Conservation (phyloP, 2,888 invertebrate species). For the Sminthurides aquaticus region DNA sequence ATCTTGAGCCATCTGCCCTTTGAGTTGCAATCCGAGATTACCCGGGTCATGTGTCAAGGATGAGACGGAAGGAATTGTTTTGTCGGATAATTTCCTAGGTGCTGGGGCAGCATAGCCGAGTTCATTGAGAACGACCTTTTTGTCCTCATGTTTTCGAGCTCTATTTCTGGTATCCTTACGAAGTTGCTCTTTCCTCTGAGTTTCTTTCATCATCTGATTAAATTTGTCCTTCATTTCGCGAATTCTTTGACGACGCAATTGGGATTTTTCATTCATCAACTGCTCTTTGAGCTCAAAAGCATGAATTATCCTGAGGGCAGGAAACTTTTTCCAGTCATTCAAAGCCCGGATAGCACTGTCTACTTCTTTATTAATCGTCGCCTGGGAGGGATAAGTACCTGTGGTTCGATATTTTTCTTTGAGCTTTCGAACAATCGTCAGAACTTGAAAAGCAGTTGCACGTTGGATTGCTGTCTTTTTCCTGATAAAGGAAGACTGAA, state of each 20-base stretch:
- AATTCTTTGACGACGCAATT: slow-evolving; percentile 8
- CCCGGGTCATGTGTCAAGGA: background rate
- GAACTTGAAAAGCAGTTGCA: slow-evolving; percentile 20
- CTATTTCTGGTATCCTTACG: background rate
- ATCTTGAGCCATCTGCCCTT: too few relatives aligned
- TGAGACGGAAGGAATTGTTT: background rate
- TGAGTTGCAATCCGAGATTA: too few relatives aligned
- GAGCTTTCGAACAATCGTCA: slow-evolving; percentile 17
- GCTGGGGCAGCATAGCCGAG: background rate
- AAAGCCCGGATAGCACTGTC: slow-evolving; percentile 19
- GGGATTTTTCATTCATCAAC: slow-evolving; percentile 13
- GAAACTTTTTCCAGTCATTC: slow-evolving; percentile 22
- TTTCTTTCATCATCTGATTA: slow-evolving; percentile 9
- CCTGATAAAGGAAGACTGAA: slow-evolving; percentile 18
- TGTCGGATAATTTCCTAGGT: background rate
- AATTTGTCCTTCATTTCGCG: slow-evolving; percentile 16
- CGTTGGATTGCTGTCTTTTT: slow-evolving; percentile 19
- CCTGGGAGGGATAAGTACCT: slow-evolving; percentile 2
- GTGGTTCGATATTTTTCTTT: slow-evolving; percentile 14
- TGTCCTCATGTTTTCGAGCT: background rate
- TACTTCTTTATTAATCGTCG: slow-evolving; percentile 12
- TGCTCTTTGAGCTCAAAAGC: slow-evolving; percentile 17
- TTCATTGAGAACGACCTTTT: background rate
- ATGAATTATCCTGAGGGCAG: slow-evolving; percentile 18
- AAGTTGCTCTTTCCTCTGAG: background rate